Evolutionary conservation across 2,888 invertebrate genomes (phyloP).

Genomic region (Cephus rjabovi): DNA sequence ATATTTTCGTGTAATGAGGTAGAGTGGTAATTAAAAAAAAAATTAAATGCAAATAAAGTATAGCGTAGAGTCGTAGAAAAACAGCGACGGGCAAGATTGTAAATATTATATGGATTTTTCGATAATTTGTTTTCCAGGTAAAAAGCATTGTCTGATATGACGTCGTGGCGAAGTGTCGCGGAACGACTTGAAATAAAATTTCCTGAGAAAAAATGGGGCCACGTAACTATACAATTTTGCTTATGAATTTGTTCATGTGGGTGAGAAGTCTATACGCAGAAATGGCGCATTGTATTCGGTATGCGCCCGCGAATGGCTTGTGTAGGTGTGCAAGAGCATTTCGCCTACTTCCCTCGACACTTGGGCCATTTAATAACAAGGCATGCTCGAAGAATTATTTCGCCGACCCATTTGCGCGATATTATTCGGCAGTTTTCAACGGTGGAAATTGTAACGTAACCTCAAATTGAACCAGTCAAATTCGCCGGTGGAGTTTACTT

Average conservation of each 20-base stretch:
- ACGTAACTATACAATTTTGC: not conserved
- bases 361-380: slow-evolving; percentile 18
- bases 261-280: not conserved
- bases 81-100: not conserved
- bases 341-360: not conserved
- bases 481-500: not conserved
- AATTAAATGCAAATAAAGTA: no score
- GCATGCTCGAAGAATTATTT: slow-evolving; percentile 13
- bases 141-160: not conserved
- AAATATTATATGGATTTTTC: not conserved
- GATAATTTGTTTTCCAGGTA: not conserved
- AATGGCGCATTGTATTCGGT: not conserved
- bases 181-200: not conserved
- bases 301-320: not conserved
- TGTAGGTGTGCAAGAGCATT: not conserved
- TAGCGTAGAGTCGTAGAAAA: no score
- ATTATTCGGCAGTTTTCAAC: slow-evolving; percentile 13
- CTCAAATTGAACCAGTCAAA: slow-evolving; percentile 11
- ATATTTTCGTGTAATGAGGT: no score
- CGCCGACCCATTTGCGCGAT: slow-evolving; percentile 11
- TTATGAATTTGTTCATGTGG: not conserved
- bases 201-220: not conserved
- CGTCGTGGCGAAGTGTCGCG: not conserved
- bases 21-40: no score
- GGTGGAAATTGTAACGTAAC: slow-evolving; percentile 11